phyloP scores from a whole-genome alignment of 2,888 invertebrate species.

The Drosophila mulleri region DNA sequence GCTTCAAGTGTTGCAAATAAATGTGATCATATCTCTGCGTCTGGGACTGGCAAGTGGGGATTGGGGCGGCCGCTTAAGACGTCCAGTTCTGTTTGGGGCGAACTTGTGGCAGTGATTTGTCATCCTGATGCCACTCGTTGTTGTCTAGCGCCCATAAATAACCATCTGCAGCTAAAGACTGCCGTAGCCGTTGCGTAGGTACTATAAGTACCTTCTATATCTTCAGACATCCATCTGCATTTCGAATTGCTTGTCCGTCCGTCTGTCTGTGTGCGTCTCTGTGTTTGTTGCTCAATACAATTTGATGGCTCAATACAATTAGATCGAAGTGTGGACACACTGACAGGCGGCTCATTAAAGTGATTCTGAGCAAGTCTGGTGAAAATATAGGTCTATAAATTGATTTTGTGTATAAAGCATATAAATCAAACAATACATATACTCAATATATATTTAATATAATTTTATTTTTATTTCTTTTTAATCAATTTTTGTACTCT shows the following conservation, averaged over 20 bases:
- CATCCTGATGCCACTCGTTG: slow-evolving; percentile 58
- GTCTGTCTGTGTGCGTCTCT: neutral
- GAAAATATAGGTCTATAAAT: neutral
- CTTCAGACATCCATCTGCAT: slow-evolving; percentile 16
- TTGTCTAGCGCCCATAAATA: slow-evolving; percentile 61
- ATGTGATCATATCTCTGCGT: slow-evolving; percentile 71
- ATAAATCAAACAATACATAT: neutral
- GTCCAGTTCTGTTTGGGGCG: slow-evolving; percentile 4
- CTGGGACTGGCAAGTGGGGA: neutral
- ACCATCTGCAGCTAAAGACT: slow-evolving; percentile 58
- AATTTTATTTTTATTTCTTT: too few species aligned
- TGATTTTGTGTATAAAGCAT: neutral
- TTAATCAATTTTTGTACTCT: too few species aligned
- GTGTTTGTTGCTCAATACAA: neutral
- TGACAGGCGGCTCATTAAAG: neutral
- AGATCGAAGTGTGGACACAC: slow-evolving; percentile 21
- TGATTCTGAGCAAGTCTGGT: neutral
- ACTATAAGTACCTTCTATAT: slow-evolving; percentile 22
- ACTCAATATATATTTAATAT: too few species aligned
- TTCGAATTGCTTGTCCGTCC: slow-evolving; percentile 1
- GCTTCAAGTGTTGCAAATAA: slow-evolving; percentile 71
- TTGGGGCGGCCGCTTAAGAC: slow-evolving; percentile 11
- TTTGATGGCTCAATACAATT: neutral
- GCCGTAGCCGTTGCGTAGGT: slow-evolving; percentile 10
- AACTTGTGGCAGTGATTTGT: slow-evolving; percentile 69